Evolutionary conservation across 1,140 invertebrate genomes (phyloP), one percentile per base, ranked within the genome.

Genomic region (Cydia pomonella): DNA sequence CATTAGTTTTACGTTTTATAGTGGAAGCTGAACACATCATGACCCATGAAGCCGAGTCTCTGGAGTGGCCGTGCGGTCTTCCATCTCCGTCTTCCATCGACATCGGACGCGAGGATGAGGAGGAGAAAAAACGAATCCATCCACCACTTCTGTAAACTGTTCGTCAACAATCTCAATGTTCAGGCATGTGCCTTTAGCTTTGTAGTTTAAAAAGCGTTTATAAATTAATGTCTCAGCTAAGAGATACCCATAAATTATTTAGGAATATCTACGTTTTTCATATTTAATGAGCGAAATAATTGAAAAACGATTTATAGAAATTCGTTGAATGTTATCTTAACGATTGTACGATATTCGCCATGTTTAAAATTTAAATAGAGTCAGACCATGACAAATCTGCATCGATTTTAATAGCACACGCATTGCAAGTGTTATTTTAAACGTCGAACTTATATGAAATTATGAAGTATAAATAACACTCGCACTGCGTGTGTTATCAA

Each of bases 11-110:
- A 38, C 23, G 21, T 71, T 77, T 23, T 66, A 27, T 72, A 97
- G 96, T 94, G 88, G 96, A 97, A 93, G 96, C 96, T 44, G 96
- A 97, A 87, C 95, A 96, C 85, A 96, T 97, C 71, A 94, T 97
- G 92, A 95, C 96, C 73, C 95, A 95, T 83, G 96, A 97, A 85
- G 86, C 90, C 38, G 94, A 95, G 50, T 84, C 96, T 62, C 84
- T 97, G 4, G 94, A 95, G 74, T 89, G 96, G 80, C 96, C 96
- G 1, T 95, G 95, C 64, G 96, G 96, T 3, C 87, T 96, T 7
- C 96, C 96, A 27, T 95, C 95, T 0, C 94, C 95, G 1, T 94
- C 95, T 0, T 94, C 94, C 7, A 94, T 96, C 62, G 96, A 96
- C 82, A 94, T 95, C 78, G 95, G 95, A 0, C 93, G 96, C 27